Percentiles rank a stretch among this genome's conserved stretches.
phyloP scores from a whole-genome alignment of 2,797 vertebrate species.

The Halcyon badia region DNA sequence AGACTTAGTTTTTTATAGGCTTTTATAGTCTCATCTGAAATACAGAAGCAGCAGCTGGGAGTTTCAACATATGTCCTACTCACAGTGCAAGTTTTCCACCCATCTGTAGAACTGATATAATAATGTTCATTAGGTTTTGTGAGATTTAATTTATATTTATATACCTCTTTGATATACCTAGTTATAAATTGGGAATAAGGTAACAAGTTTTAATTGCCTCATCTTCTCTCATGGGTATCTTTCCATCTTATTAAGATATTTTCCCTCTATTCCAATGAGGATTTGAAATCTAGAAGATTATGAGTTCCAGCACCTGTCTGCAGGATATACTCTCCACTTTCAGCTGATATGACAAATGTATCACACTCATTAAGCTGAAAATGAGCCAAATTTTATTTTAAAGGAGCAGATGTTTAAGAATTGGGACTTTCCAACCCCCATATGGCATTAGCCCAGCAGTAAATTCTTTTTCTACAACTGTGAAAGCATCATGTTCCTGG shows the following conservation, averaged over 20 bases:
- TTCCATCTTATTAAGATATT: not conserved
- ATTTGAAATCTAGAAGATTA: not conserved
- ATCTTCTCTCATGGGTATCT: not conserved
- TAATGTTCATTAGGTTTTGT: not conserved
- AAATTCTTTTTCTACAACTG: constrained; percentile 37
- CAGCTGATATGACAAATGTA: not conserved
- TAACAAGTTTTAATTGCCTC: not conserved
- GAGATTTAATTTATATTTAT: constrained; percentile 9
- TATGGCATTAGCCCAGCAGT: constrained; percentile 34
- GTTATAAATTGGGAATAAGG: not conserved
- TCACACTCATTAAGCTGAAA: constrained; percentile 33
- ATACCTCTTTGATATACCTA: not conserved
- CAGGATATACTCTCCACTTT: not conserved
- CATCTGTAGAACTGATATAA: not conserved
- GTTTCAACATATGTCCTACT: not conserved
- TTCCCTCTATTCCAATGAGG: not conserved
- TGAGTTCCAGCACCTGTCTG: not conserved
- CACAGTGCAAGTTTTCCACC: not conserved
- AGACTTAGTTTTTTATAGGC: not conserved
- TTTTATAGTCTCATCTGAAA: not conserved
- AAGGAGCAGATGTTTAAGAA: constrained; percentile 59
- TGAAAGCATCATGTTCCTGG: constrained; percentile 16
- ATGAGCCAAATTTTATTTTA: constrained; percentile 9
- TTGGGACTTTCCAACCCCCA: not conserved
- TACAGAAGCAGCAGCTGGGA: constrained; percentile 26